Evolutionary conservation across 2,888 invertebrate species (phyloP), one percentile per base, ranked within the genome.

Genomic region (Tupiocoris notatus): DNA sequence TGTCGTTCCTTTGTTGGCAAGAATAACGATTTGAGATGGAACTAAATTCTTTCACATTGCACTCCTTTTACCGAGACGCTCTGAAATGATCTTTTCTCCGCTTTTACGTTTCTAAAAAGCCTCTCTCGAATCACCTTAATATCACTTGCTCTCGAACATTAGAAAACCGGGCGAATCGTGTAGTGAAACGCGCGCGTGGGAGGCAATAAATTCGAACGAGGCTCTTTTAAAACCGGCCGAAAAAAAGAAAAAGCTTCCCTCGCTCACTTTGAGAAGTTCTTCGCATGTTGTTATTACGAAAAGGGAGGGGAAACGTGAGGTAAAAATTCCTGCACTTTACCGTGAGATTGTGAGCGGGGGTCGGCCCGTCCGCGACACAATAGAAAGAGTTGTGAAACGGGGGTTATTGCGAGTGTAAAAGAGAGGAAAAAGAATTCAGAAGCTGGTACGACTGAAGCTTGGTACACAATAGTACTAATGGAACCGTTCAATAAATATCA

Each of bases 401-500:
- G 18, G 21, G 54, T 23, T 16, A 39, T 39, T 39, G 39, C 39
- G 39, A 39, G 39, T 39, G 6, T 12, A 12, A n/a, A 7, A 12
- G 64, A 22, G n/a, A 21, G 23, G 65, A 24, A 20, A 59, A 59
- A 59, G 59, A 59, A 18, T 16, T 59, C 18, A 16, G 59, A 7
- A 39, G 39, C 39, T 39, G 39, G 39, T 39, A 39, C 6, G 39
- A 39, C 39, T 39, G 39, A 39, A 39, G 59, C 17, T 21, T 18
- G 24, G 39, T 39, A 39, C 39, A 76, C 76, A 76, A 76, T 76
- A 70, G 59, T 62, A 68, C 76, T 76, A 76, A 76, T 76, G 76
- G 76, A 76, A 68, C 68, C 76, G 76, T 76, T 76, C 76, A 76
- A 76, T 76, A 76, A 76, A 76, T 76, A 76, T 76, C 76, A 56